A percentile compares a stretch with the other conserved stretches of the same genome.
These are phyloP conservation scores for Ethmia dodecea DNA, from an alignment of 2,888 invertebrate genomes.

Conservation along the genomic window DNA sequence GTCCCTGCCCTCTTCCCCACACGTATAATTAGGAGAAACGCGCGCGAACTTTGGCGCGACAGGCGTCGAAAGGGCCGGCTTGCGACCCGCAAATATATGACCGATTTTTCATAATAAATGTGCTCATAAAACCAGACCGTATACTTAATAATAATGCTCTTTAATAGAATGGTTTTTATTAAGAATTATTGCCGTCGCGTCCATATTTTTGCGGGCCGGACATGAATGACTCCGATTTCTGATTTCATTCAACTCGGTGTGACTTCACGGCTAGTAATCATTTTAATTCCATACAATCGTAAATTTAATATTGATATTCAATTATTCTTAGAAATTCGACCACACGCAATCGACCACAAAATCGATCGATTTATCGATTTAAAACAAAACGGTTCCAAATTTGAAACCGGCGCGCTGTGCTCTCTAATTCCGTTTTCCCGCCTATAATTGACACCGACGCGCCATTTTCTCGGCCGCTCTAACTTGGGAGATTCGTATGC, in stretches of 20 bases:
- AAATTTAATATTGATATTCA: constrained; percentile 66
- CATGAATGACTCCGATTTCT: constrained; percentile 55
- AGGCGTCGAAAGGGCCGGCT: constrained; percentile 70
- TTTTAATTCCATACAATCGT: constrained; percentile 58
- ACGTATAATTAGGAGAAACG: constrained; percentile 73
- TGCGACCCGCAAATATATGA: constrained; percentile 61
- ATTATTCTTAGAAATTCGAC: constrained; percentile 71
- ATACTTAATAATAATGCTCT: constrained; percentile 43
- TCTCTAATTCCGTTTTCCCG: constrained; percentile 76
- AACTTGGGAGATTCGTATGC: constrained; percentile 20
- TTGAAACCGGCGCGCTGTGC: constrained; percentile 63
- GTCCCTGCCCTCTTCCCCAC: constrained; percentile 50
- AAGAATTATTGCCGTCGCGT: constrained; percentile 49
- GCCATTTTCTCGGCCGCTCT: constrained; percentile 46
- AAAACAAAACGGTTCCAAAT: constrained; percentile 74
- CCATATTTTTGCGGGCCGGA: constrained; percentile 41
- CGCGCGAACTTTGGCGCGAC: constrained; percentile 67
- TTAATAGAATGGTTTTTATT: constrained; percentile 57
- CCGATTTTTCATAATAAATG: constrained; percentile 62
- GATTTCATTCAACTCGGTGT: constrained; percentile 47
- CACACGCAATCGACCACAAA: constrained; percentile 69
- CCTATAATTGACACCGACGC: constrained; percentile 75
- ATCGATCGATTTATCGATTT: constrained; percentile 74
- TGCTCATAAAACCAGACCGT: constrained; percentile 54
- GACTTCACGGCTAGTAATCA: constrained; percentile 46